Percentiles rank a stretch among this genome's conserved stretches.
Conservation (phyloP, 2,113 vertebrate genomes). For the Anolis sagrei region DNA sequence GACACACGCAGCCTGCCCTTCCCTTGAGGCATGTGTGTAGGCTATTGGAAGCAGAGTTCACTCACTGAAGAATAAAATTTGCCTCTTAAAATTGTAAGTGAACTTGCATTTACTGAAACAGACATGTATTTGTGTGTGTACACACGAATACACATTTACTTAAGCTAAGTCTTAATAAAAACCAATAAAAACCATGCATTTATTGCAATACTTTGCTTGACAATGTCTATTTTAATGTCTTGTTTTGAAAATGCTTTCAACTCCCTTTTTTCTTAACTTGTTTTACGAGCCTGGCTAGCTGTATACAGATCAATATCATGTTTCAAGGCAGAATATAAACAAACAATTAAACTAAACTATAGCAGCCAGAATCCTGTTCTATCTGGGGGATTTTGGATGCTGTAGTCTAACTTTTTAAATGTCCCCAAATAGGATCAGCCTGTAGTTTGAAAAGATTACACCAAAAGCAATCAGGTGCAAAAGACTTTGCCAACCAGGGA, state of each 20-base stretch:
- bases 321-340: too few relatives aligned
- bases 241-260: not conserved
- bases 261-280: not conserved
- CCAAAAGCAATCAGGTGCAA: not conserved
- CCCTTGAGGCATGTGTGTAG: not conserved
- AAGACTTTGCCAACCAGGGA: too few relatives aligned
- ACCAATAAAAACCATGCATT: not conserved
- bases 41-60: not conserved
- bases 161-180: not conserved
- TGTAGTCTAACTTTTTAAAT: too few relatives aligned
- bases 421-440: too few relatives aligned
- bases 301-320: not conserved
- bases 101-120: not conserved
- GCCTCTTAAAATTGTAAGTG: not conserved
- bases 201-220: not conserved
- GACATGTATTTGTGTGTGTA: too few relatives aligned
- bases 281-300: not conserved
- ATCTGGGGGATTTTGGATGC: not conserved
- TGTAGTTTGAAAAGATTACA: too few relatives aligned
- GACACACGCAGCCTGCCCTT: not conserved
- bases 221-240: not conserved
- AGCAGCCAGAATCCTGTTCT: not conserved
- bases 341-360: not conserved
- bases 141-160: not conserved
- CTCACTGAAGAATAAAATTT: not conserved